A percentile compares a stretch with the other conserved stretches of the same genome.
These are phyloP conservation scores for Vidua chalybeata DNA, from an alignment of 2,113 vertebrate species.

Conservation along the genomic window DNA sequence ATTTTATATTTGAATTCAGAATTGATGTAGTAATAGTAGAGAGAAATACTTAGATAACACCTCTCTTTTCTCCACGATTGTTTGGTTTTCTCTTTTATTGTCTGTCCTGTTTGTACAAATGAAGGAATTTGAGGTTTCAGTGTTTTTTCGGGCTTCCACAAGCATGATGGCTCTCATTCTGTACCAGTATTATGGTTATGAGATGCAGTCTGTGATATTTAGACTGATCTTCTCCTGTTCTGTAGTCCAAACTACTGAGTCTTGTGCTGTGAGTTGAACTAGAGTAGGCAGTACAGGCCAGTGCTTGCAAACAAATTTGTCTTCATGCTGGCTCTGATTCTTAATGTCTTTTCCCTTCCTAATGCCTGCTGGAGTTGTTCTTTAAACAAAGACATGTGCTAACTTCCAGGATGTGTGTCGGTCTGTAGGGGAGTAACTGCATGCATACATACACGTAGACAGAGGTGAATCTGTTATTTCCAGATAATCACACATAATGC, in stretches of 20 bases:
- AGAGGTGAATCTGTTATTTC: background rate
- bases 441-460: rapidly evolving
- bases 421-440: background rate
- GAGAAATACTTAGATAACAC: background rate
- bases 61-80: background rate
- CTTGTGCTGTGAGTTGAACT: background rate
- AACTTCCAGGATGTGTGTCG: background rate
- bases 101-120: background rate
- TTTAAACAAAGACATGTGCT: background rate
- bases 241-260: background rate
- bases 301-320: background rate
- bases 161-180: background rate
- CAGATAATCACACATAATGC: background rate
- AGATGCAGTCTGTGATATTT: background rate
- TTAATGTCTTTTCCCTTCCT: background rate
- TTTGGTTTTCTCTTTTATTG: background rate
- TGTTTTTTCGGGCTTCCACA: background rate
- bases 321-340: background rate
- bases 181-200: background rate
- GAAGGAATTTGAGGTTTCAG: background rate
- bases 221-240: background rate
- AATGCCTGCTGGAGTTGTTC: background rate
- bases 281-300: background rate
- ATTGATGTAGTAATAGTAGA: background rate
- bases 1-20: background rate